Evolutionary conservation across 2,113 vertebrate species (phyloP).

Genomic region (Rhinopomastus cyanomelas): DNA sequence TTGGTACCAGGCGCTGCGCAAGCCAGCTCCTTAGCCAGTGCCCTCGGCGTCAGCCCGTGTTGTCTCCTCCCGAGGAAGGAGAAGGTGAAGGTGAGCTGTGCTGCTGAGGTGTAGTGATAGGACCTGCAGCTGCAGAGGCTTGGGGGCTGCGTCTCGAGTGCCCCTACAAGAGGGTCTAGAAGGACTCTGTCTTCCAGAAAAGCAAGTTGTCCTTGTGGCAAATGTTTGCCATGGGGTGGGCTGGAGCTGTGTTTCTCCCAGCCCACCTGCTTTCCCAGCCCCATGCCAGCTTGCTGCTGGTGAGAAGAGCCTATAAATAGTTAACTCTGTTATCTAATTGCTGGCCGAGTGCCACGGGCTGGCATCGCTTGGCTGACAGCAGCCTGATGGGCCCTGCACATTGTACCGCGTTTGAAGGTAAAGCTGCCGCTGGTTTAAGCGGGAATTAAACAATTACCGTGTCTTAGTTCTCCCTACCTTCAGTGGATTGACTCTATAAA

Average conservation of each 20-base stretch:
- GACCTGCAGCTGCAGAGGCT: rapidly evolving
- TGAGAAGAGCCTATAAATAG: constrained; percentile 35
- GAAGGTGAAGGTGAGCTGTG: background rate
- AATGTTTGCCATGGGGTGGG: background rate
- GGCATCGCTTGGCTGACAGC: constrained; percentile 70
- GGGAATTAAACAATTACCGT: constrained; percentile 81
- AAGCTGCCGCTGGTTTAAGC: constrained; percentile 76
- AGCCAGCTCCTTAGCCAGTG: rapidly evolving
- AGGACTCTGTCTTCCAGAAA: background rate
- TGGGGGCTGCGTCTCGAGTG: rapidly evolving
- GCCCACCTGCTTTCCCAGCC: background rate
- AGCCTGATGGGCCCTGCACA: constrained; percentile 59
- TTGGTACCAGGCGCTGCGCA: background rate
- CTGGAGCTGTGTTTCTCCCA: rapidly evolving
- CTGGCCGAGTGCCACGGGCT: constrained; percentile 61
- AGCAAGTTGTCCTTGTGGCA: background rate
- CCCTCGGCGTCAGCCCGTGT: background rate
- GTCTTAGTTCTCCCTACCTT: constrained; percentile 83
- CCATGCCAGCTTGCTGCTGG: background rate
- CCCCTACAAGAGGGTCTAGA: background rate
- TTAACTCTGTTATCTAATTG: constrained; percentile 54
- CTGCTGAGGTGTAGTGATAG: rapidly evolving
- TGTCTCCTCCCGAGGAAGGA: background rate
- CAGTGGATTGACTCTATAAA: constrained; percentile 87
- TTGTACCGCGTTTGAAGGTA: constrained; percentile 59